Base-by-base conservation (phyloP, 2,113 vertebrate genomes). In the Muntiacus reevesi region DNA sequence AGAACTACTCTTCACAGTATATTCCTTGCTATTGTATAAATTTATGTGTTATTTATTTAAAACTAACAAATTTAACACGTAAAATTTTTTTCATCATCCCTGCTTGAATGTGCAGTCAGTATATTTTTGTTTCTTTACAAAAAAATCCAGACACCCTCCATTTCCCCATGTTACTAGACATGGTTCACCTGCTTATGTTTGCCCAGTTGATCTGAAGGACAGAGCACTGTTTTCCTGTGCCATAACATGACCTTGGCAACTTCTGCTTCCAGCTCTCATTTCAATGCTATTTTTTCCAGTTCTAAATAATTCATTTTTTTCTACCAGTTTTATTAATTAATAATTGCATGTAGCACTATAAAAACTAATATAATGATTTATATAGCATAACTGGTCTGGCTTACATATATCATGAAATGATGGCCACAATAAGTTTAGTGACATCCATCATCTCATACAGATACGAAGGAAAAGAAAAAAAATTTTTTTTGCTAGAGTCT, bases 21-120 rank as follows among this genome's bases (percentile, higher is more conserved):
- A 76, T 27, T 36, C 4, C 90, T 92, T 84, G 33, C 7, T 19
- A 54, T 7, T 64, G 11, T 57, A 87, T 64, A 54, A 84, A 82
- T 89, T 88, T 50, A 28, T 36, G 12, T 10, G 5, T 82, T n/a
- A 50, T 78, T 8, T 81, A 95, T 89, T 45, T 78, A 64, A 96
- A 85, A 83, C 55, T 78, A 93, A 82, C 50, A 57, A 54, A 71
- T 28, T 86, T 82, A 54, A 50, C 27, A 87, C 10, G 25, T 62
- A 55, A 55, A 54, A 2, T 23, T 47, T 33, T 82, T 28, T 11
- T 21, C 3, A 28, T 50, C 67, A 16, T 64, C 19, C 5, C 47
- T 55, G 19, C 28, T 93, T 82, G 36, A 60, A 79, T 36, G 4
- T 81, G 55, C n/a, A 86, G 7, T 88, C 17, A 3, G 33, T 78